Percentiles rank a stretch among this genome's conserved stretches.
Conservation (phyloP, 2,113 vertebrate genomes). For the Excalfactoria chinensis region DNA sequence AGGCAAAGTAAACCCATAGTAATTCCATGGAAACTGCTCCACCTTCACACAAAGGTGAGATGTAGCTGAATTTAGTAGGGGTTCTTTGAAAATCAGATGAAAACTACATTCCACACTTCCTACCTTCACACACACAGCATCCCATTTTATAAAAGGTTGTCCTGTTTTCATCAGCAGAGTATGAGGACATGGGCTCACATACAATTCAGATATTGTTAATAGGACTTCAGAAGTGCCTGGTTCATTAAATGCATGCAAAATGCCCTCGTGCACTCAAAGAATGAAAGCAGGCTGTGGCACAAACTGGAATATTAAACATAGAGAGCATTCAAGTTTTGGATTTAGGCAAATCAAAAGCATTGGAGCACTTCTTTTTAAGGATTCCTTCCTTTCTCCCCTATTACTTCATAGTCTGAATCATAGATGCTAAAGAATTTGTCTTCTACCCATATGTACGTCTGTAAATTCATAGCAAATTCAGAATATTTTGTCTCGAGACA, state of each 20-base stretch:
- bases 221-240: neutral
- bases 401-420: neutral
- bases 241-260: neutral
- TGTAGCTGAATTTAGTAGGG: neutral
- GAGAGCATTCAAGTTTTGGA: neutral
- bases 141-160: neutral
- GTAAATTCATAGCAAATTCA: neutral
- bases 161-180: neutral
- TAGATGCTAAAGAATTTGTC: neutral
- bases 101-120: neutral
- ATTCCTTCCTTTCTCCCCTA: neutral
- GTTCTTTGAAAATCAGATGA: neutral
- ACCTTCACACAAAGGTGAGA: neutral
- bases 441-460: neutral
- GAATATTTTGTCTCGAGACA: neutral
- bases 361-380: neutral
- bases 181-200: accelerated
- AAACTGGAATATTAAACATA: neutral
- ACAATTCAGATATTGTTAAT: neutral
- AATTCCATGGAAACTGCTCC: neutral
- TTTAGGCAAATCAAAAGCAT: neutral
- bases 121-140: neutral
- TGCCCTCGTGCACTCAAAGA: neutral
- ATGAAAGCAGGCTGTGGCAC: neutral
- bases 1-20: constrained; percentile 15